Evolutionary conservation across 1,140 invertebrate species (phyloP), one percentile per base, ranked within the genome.

Genomic region (Brachionus rubens): DNA sequence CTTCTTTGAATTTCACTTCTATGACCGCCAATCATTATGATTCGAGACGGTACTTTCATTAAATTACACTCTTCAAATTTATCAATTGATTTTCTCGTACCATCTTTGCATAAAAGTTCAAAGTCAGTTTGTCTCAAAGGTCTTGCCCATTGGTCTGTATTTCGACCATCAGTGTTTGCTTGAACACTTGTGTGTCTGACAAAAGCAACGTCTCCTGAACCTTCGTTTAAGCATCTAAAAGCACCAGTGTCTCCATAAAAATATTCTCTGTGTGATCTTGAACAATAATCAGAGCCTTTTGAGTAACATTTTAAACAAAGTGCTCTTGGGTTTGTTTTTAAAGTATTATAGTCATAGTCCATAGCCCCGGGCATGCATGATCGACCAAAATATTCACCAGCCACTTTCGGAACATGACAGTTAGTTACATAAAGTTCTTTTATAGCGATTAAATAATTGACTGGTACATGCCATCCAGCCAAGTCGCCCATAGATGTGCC

Each of bases 261-360:
- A 79, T 91, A 90, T 84, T 96, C 93, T 0, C 89, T 89, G 46
- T 91, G 90, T 82, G 93, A 91, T 59, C 93, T 84, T 65, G 89
- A 86, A 81, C 93, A 96, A 83, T 91, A 91, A 67, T 89, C 83
- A 78, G 85, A 91, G 48, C 92, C 92, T 0, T 90, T 87, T 0
- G 94, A 94, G 78, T 93, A 91, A 82, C 96, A 98, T 0, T 96
- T 87, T 82, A 96, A 92, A 82, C 95, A 98, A 83, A 98, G 88
- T 81, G 95, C 88, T 33, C 84, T 79, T 90, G 82, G 94, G 89
- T 79, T 93, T 90, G n/a, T 91, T 90, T 19, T 90, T 88, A 0
- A 89, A 88, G 77, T 87, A 72, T 86, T 84, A 88, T 94, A 83
- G 91, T 94, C 83, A 91, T 88, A 87, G 82, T 91, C 92, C 4